Base-by-base conservation (phyloP, 1,140 invertebrate genomes). In the Gerris buenoi region DNA sequence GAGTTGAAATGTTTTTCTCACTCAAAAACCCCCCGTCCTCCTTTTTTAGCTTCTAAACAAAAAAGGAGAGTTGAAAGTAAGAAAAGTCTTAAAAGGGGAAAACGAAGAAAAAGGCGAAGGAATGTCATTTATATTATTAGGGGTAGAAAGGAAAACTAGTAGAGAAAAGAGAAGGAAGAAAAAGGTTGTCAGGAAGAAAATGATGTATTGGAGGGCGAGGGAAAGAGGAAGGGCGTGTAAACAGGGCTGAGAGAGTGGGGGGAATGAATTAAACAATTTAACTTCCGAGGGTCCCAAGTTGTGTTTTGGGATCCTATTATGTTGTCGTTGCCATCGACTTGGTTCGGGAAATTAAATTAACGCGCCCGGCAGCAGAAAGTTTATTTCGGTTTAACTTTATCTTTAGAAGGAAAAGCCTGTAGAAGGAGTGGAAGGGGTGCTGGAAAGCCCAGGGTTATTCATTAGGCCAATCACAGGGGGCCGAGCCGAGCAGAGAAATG, bases 241-340 rank as follows among this genome's bases (percentile, higher is more conserved):
- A 56, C 46, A 66, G 65, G 65, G 26, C 18, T 25, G 27, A 27
- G 62, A 23, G 23, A 46, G 33, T 59, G 13, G 27, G 58, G 25
- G 57, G 68, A 69, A 69, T 69, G 65, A 69, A 69, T 69, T 69
- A 69, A 69, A 69, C 68, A 69, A 69, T 69, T 69, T 69, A 69
- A 69, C 68, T 69, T 64, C 65, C 28, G 29, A 27, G 63, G 10
- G 64, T 18, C n/a, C 56, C 65, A 65, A 69, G 68, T 67, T 67
- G 68, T 69, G 68, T 69, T 69, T 69, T 67, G 68, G 65, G 68
- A 69, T 69, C 65, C 68, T 69, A 69, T 69, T 69, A 69, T 69
- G 68, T 68, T 68, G 68, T 68, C 68, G 68, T 68, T 68, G 68
- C 64, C 63, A 68, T 68, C 68, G 68, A 68, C 68, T 68, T 68